Base-by-base conservation (phyloP, 2,113 vertebrate species). In the Redunca redunca region DNA sequence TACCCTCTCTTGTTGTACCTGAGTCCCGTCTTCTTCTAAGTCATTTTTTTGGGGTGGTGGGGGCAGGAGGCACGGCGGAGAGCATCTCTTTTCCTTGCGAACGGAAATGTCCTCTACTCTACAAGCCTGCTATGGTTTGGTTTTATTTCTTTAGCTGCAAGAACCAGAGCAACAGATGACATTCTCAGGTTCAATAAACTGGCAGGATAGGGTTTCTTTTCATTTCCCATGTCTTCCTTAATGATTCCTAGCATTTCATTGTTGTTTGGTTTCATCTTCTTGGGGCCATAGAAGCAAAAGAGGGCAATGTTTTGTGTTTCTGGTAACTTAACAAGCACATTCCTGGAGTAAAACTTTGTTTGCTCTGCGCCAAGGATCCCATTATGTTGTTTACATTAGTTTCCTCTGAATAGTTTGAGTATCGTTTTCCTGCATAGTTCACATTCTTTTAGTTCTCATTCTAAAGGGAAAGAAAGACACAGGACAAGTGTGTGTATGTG, bases 341-440 rank as follows among this genome's bases (percentile, higher is more conserved):
- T 94, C 91, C 80, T 78, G 9, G 30, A 88, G 36, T 19, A 43
- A 50, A 62, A 62, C 50, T 83, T 91, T 53, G 64, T 90, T 80
- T 78, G 40, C 62, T 67, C n/a, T 58, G 55, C 28, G 2, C 58
- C 50, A 53, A 97, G 14, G 50, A 60, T 64, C 83, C 33, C n/a
- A 7, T 87, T 88, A 74, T 7, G 5, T 30, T 88, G 53, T 19
- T 94, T 48, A 53, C 16, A 36, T 60, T 91, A n/a, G 23, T 95
- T 95, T 87, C 90, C 88, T 58, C 62, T 58, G n/a, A 89, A 40
- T 80, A 57, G 57, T 86, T 86, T 46, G 40, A 94, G 46, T 90
- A 77, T 62, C 23, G 80, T 94, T 57, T 85, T 50, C 83, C 90
- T 86, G 30, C 5, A 95, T 46, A 36, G 14, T 67, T 91, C 57